Evolutionary conservation across 1,140 invertebrate species (phyloP), one percentile per base, ranked within the genome.

Genomic region (Grapholita molesta): DNA sequence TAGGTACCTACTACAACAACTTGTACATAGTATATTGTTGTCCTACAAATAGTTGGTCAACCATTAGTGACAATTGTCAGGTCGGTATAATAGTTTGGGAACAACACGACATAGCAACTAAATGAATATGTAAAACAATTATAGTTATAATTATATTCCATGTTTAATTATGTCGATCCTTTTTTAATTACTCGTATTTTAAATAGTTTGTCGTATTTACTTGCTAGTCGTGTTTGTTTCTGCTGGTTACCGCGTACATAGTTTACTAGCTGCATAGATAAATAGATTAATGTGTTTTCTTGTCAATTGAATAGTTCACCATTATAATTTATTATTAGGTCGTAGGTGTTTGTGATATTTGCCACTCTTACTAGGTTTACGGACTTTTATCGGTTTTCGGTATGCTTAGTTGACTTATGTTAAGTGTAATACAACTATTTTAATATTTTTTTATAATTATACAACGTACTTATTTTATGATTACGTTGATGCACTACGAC

Each of bases 311-410:
- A 15, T 61, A 61, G 24, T 61, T 61, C 28, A 61, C 55, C n/a
- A 28, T 30, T 15, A 15, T 61, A 61, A 61, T 61, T 61, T 61
- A 61, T 61, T 61, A 15, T 8, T 61, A 61, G 55, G 24, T 61
- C 25, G n/a, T 61, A 61, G 25, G n/a, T 25, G 55, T 61, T 61
- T 61, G 55, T 61, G 55, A 61, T 61, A 61, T 61, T 61, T 28
- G 55, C 55, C 55, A 28, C 25, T 61, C 55, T 61, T 15, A 25
- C n/a, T 30, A 61, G 55, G 23, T 25, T 61, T 38, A 38, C 35
- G 11, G n/a, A 38, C 35, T 38, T 38, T 61, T 61, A 61, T 61
- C 24, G 55, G 24, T 15, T 61, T 61, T 25, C 55, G 24, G 24
- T 61, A 61, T 28, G n/a, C 24, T 30, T 61, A 21, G 42, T 48